A percentile compares a stretch with the other conserved stretches of the same genome.
Conservation (phyloP, 2,113 vertebrate genomes). For the Phylloscopus whistleri region DNA sequence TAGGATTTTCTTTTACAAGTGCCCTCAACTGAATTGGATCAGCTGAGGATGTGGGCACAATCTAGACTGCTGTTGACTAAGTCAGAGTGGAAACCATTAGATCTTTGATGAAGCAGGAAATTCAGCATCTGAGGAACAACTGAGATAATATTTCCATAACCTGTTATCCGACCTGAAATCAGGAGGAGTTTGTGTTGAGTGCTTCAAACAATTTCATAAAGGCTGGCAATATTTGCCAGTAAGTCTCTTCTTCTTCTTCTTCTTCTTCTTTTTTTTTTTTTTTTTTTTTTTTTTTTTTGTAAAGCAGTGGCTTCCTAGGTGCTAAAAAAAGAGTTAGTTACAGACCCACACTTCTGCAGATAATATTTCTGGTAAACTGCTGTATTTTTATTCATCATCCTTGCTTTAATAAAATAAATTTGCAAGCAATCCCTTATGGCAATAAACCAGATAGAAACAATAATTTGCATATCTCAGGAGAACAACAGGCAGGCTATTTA, state of each 20-base stretch:
- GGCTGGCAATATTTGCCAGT: neutral
- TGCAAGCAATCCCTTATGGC: neutral
- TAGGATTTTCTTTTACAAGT: neutral
- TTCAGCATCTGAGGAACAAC: neutral
- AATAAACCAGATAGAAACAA: slow-evolving; percentile 50
- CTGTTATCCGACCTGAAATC: neutral
- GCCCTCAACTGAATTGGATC: neutral
- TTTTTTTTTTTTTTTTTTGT: too few relatives aligned
- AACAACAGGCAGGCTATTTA: neutral
- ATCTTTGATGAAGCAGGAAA: neutral
- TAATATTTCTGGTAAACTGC: neutral
- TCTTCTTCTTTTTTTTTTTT: too few relatives aligned
- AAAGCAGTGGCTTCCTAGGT: neutral
- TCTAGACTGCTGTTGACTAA: neutral
- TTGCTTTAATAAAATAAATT: slow-evolving; percentile 48
- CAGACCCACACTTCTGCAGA: neutral
- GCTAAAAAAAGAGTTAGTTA: neutral
- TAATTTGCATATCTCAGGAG: slow-evolving; percentile 47
- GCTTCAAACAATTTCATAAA: neutral
- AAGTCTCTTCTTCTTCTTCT: neutral
- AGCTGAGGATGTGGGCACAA: neutral
- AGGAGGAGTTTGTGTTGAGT: neutral
- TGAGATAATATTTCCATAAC: neutral
- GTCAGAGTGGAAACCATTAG: neutral
- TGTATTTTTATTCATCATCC: slow-evolving; percentile 49